Evolutionary conservation across 2,888 invertebrate species (phyloP).

Genomic region (Stenchaetothrips biformis): DNA sequence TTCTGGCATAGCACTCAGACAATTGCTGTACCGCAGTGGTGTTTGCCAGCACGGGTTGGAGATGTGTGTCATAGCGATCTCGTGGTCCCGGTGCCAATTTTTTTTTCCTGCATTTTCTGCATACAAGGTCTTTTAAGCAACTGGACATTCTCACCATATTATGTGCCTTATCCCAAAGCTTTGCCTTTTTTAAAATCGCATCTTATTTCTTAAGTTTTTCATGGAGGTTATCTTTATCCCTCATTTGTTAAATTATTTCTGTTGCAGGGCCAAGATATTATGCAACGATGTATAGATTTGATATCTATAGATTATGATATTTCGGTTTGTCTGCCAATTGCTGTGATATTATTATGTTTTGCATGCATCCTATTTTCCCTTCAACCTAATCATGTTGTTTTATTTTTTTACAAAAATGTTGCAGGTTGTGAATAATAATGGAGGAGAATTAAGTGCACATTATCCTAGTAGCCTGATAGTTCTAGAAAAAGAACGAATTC

Average conservation of each 20-base stretch:
- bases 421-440: constrained; percentile 56
- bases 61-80: background rate
- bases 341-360: background rate
- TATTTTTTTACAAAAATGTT: constrained; percentile 36
- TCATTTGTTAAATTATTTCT: constrained; percentile 1
- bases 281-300: constrained; percentile 59
- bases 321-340: constrained; percentile 43
- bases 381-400: background rate
- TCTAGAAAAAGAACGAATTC: constrained; percentile 54
- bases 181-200: too few relatives aligned
- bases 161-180: too few relatives aligned
- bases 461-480: constrained; percentile 67
- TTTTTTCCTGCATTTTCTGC: background rate
- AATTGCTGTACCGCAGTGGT: background rate
- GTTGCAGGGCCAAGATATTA: constrained; percentile 54
- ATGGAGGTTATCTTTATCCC: constrained; percentile 11
- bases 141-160: too few relatives aligned
- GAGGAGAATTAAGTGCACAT: constrained; percentile 62
- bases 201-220: background rate
- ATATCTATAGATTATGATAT: constrained; percentile 64
- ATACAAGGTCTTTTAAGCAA: background rate
- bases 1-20: background rate
- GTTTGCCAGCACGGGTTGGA: constrained; percentile 27
- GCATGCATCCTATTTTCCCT: background rate
- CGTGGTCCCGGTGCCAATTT: constrained; percentile 2